Percentiles rank a stretch among this genome's conserved stretches.
phyloP scores from a whole-genome alignment of 2,888 invertebrate species.

The Cetonia aurata region DNA sequence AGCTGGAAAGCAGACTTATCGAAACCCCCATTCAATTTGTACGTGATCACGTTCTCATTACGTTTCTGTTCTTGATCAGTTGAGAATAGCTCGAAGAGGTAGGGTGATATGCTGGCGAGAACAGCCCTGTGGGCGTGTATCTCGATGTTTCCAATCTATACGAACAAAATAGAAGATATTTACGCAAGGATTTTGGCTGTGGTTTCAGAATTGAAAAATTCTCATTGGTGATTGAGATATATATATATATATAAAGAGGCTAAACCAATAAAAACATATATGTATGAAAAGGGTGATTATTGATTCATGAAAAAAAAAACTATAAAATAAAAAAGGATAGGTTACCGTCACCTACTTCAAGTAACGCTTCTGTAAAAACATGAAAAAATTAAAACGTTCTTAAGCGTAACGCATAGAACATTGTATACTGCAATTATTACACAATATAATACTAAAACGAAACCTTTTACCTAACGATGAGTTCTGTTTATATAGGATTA shows the following conservation, averaged over 20 bases:
- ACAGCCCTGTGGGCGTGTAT: constrained; percentile 84
- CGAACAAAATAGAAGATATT: constrained; percentile 52
- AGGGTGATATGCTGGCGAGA: constrained; percentile 82
- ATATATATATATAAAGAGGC: constrained; percentile 40
- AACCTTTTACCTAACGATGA: constrained; percentile 52
- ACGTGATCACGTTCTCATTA: constrained; percentile 69
- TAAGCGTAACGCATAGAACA: constrained; percentile 39
- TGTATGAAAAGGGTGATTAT: not conserved
- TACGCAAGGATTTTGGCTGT: constrained; percentile 14
- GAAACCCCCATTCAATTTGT: constrained; percentile 75
- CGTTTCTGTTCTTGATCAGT: constrained; percentile 69
- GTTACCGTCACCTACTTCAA: constrained; percentile 63
- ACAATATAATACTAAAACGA: constrained; percentile 39
- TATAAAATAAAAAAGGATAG: constrained; percentile 53
- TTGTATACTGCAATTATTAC: constrained; percentile 37
- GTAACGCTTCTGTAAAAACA: constrained; percentile 64
- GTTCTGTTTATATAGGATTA: constrained; percentile 43
- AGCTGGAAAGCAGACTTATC: constrained; percentile 79
- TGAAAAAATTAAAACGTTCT: constrained; percentile 65
- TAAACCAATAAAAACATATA: constrained; percentile 30
- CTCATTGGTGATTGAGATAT: constrained; percentile 24
- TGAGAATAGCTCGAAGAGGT: constrained; percentile 81
- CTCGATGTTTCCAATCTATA: constrained; percentile 77
- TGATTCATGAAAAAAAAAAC: constrained; percentile 8
- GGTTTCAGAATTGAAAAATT: not conserved